A percentile compares a stretch with the other conserved stretches of the same genome.
These are phyloP conservation scores for Psix sp. DNA, from an alignment of 1,140 invertebrate genomes.

Conservation along the genomic window DNA sequence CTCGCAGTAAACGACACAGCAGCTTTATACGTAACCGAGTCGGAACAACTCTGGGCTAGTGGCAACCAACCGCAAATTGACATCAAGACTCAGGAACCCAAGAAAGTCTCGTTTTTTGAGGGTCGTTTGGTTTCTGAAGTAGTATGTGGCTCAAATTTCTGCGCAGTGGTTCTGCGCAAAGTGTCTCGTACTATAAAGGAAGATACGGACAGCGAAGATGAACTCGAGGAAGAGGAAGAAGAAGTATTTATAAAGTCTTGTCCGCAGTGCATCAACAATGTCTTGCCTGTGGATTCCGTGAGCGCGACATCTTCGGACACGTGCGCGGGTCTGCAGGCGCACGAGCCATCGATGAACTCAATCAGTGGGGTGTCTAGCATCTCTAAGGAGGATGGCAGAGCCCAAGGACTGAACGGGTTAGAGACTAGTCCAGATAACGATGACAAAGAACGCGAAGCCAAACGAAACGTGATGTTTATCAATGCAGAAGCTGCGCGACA, in stretches of 20 bases:
- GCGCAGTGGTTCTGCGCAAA: slow-evolving; percentile 82
- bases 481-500: slow-evolving; percentile 84
- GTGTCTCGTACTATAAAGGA: slow-evolving; percentile 76
- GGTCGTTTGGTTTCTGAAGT: slow-evolving; percentile 81
- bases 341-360: slow-evolving; percentile 75
- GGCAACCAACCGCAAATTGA: slow-evolving; percentile 84
- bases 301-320: slow-evolving; percentile 75
- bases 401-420: slow-evolving; percentile 48
- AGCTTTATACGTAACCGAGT: slow-evolving; percentile 81
- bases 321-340: slow-evolving; percentile 72
- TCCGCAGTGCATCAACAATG: slow-evolving; percentile 78
- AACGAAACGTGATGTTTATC: slow-evolving; percentile 82
- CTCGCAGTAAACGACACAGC: slow-evolving; percentile 80
- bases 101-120: slow-evolving; percentile 83
- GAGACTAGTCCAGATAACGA: slow-evolving; percentile 65
- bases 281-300: slow-evolving; percentile 66
- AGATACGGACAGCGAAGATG: slow-evolving; percentile 80
- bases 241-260: slow-evolving; percentile 82
- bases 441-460: slow-evolving; percentile 78
- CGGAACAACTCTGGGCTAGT: slow-evolving; percentile 85
- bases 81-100: slow-evolving; percentile 79
- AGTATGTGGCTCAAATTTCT: slow-evolving; percentile 83
- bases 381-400: slow-evolving; percentile 69
- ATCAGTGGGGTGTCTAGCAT: slow-evolving; percentile 75
- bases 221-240: slow-evolving; percentile 80